phyloP scores from a whole-genome alignment of 2,797 vertebrate genomes.

The Eulemur mongoz region DNA sequence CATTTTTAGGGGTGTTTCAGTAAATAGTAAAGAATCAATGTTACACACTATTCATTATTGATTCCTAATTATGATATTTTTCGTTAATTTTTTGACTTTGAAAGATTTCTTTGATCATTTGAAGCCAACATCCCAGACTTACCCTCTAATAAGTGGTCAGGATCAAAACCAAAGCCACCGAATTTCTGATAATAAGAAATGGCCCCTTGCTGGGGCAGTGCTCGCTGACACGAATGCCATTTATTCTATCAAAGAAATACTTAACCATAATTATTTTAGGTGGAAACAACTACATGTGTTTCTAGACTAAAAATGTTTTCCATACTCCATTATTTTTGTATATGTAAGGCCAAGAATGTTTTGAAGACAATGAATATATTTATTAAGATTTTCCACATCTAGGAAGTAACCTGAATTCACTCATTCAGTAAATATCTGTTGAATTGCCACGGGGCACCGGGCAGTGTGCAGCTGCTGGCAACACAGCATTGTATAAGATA shows the following conservation, averaged over 20 bases:
- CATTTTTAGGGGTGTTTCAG: background rate
- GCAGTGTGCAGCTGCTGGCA: fast-evolving
- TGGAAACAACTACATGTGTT: background rate
- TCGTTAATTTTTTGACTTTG: background rate
- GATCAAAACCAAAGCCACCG: background rate
- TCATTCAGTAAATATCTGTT: background rate
- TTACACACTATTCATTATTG: background rate
- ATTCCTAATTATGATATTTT: background rate
- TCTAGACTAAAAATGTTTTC: background rate
- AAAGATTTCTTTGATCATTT: background rate
- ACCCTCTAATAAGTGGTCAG: background rate
- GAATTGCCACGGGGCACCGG: background rate
- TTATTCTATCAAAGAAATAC: background rate
- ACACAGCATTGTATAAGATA: fast-evolving
- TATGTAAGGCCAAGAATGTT: background rate
- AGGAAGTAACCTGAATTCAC: background rate
- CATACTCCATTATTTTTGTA: background rate
- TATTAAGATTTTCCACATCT: background rate
- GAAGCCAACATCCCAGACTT: background rate
- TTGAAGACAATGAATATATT: background rate
- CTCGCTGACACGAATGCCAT: fast-evolving
- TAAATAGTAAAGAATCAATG: background rate
- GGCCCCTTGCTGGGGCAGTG: background rate
- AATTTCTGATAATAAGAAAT: background rate
- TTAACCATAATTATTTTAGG: background rate